Percentiles rank a stretch among this genome's conserved stretches.
These are phyloP conservation scores for Sphaerodactylus townsendi DNA, from an alignment of 2,113 vertebrate genomes.

Conservation along the genomic window DNA sequence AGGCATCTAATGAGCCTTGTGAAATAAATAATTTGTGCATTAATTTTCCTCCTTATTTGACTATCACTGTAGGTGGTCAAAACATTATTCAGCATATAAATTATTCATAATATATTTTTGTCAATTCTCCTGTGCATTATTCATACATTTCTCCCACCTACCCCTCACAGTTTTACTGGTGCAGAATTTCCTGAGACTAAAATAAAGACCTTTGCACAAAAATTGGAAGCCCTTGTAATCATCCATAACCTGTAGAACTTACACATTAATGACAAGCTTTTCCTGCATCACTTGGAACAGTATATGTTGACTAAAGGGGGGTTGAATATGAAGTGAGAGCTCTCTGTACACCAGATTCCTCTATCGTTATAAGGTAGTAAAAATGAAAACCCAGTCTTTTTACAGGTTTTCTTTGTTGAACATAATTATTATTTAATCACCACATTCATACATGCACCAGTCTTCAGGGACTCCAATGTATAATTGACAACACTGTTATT, in stretches of 20 bases:
- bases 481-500: neutral
- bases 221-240: slow-evolving; percentile 26
- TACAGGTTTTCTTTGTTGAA: neutral
- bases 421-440: slow-evolving; percentile 3
- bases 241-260: slow-evolving; percentile 17
- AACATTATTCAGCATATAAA: slow-evolving; percentile 5
- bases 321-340: slow-evolving; percentile 24
- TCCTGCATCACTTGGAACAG: slow-evolving; percentile 42
- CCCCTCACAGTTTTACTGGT: neutral
- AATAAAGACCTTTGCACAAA: slow-evolving; percentile 22
- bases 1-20: neutral
- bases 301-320: slow-evolving; percentile 34
- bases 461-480: neutral
- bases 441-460: neutral
- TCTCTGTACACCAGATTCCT: neutral
- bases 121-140: slow-evolving; percentile 8
- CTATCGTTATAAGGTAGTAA: neutral
- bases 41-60: slow-evolving; percentile 23
- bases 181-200: neutral
- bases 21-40: slow-evolving; percentile 24
- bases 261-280: slow-evolving; percentile 54
- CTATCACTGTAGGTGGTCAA: slow-evolving; percentile 5
- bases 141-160: neutral
- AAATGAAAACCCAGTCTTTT: neutral
- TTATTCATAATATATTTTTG: slow-evolving; percentile 27